Base-by-base conservation (phyloP, 2,113 vertebrate species). In the Pangasianodon gigas region DNA sequence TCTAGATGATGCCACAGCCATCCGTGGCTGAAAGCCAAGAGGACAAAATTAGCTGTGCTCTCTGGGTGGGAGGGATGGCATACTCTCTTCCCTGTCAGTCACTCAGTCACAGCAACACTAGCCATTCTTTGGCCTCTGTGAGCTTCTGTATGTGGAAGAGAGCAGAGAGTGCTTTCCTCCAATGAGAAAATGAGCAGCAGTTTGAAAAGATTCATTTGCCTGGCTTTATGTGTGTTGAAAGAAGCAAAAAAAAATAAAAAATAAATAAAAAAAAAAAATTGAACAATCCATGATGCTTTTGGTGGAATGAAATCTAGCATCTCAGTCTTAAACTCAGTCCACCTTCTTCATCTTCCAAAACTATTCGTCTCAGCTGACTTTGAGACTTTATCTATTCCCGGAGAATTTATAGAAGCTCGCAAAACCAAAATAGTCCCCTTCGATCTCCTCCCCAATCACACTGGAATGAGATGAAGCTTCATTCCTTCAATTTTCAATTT, bases 401-500 rank as follows among this genome's bases (percentile, higher is more conserved):
- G 90, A 90, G 89, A 90, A 90, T 94, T 92, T 93, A 89, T 82
- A 92, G 19, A 88, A 84, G 67, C 83, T 92, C 90, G 88, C 86
- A 89, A 92, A 91, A 84, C 84, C 79, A 54, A 29, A 60, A 91
- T 83, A 85, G 58, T 56, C 87, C 87, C 6, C 19, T 89, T 91
- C 88, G 86, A 87, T 83, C 51, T 93, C 85, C 92, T 91, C 24
- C 90, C 83, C 83, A 90, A 89, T 92, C 91, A 86, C 91, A 46
- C 75, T 56, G 80, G 83, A 67, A 89, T 85, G 85, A 87, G 88
- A 74, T 84, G 88, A 77, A 89, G 93, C 92, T 95, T 91, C 13
- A 93, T 94, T 93, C 89, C 90, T 91, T 89, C n/a, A 83, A 92
- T 94, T 86, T 90, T 95, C 92, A 94, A 93, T 96, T 96, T 96